Conservation (phyloP, 2,797 vertebrate species). For the Rhynchonycteris naso region DNA sequence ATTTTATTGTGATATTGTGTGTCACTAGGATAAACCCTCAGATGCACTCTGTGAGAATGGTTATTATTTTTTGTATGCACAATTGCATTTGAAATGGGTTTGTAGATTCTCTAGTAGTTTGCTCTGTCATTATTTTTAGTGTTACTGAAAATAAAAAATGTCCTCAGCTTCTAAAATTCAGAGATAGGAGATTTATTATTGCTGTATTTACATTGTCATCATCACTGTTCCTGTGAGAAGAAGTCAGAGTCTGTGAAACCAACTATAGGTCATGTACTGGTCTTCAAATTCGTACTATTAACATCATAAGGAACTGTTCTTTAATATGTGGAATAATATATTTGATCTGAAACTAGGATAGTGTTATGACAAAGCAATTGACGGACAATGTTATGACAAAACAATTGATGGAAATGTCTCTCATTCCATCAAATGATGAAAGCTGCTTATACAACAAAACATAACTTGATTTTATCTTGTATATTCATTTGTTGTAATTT, state of each 20-base stretch:
- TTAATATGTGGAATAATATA: background rate
- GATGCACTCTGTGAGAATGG: background rate
- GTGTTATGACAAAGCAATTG: background rate
- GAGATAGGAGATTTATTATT: background rate
- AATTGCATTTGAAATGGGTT: background rate
- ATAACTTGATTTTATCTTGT: background rate
- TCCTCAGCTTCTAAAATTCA: background rate
- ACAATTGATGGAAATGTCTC: background rate
- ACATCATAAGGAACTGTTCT: background rate
- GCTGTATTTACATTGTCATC: background rate
- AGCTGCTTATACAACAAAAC: background rate
- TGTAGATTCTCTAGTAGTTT: background rate
- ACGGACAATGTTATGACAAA: background rate
- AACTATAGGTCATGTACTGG: background rate
- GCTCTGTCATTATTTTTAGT: background rate
- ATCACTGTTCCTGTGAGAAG: background rate
- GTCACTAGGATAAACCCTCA: background rate
- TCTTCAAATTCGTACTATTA: background rate
- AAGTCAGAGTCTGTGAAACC: background rate
- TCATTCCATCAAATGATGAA: background rate
- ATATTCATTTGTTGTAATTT: background rate
- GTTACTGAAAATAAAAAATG: slow-evolving; percentile 40
- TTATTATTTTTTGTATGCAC: background rate
- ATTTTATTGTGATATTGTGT: background rate
- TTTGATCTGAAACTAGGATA: background rate